Percentiles rank a stretch among this genome's conserved stretches.
phyloP scores from a whole-genome alignment of 2,888 invertebrate species.

The Clivina fossor region DNA sequence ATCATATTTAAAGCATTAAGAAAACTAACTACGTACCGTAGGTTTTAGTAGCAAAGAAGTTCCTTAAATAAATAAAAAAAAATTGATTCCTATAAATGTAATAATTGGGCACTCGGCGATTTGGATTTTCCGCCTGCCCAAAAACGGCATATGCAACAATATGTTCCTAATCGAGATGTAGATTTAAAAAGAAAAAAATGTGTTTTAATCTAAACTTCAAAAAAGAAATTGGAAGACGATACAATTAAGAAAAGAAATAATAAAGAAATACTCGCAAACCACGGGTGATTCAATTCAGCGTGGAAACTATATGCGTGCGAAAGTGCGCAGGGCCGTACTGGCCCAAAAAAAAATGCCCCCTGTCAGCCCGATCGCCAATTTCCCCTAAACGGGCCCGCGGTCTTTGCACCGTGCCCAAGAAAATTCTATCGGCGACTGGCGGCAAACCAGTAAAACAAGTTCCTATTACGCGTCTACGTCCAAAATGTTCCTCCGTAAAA shows the following conservation, averaged over 20 bases:
- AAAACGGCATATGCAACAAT: slow-evolving; percentile 35
- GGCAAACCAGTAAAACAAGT: slow-evolving; percentile 56
- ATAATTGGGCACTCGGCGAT: no score
- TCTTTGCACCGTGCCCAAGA: slow-evolving; percentile 50
- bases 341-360: neutral
- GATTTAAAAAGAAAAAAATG: slow-evolving; percentile 45
- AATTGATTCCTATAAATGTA: slow-evolving; percentile 33
- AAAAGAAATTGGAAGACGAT: slow-evolving; percentile 19
- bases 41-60: slow-evolving; percentile 32
- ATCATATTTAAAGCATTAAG: no score
- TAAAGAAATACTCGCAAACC: no score
- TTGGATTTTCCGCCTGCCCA: slow-evolving; percentile 13
- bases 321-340: neutral
- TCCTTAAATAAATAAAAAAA: no score
- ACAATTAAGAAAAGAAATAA: slow-evolving; percentile 8
- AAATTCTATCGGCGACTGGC: slow-evolving; percentile 37
- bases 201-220: slow-evolving; percentile 26
- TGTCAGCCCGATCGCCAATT: neutral
- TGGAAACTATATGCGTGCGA: neutral
- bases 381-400: slow-evolving; percentile 46
- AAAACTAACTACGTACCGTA: slow-evolving; percentile 32
- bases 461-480: slow-evolving; percentile 53
- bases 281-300: no score
- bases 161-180: slow-evolving; percentile 55
- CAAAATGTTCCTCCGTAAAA: slow-evolving; percentile 37